Conservation (phyloP, 2,888 invertebrate genomes). For the Synanthedon vespiformis region DNA sequence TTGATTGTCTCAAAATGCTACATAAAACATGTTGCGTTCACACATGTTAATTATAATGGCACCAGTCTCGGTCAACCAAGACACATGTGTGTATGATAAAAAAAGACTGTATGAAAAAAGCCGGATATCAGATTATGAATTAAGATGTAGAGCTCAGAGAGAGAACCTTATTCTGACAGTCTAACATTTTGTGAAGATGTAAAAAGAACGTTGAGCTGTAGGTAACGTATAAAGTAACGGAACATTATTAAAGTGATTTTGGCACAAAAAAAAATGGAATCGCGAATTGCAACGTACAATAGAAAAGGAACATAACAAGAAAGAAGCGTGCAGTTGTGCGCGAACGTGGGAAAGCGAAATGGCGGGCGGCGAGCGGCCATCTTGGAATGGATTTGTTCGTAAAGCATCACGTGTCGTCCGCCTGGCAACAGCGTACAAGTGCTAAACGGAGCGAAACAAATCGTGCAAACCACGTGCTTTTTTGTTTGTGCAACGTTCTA, state of each 20-base stretch:
- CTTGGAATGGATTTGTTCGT: slow-evolving; percentile 51
- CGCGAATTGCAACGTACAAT: slow-evolving; percentile 41
- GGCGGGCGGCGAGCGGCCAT: slow-evolving; percentile 47
- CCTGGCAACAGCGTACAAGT: slow-evolving; percentile 50
- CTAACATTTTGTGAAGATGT: slow-evolving; percentile 11
- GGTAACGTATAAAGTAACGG: background rate
- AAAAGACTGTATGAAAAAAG: too few relatives aligned
- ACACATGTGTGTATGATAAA: too few relatives aligned
- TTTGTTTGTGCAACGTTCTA: slow-evolving; percentile 59
- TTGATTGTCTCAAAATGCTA: too few relatives aligned
- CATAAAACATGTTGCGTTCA: too few relatives aligned
- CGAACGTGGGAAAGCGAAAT: background rate
- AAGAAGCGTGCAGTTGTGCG: slow-evolving; percentile 39
- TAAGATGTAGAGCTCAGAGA: too few relatives aligned
- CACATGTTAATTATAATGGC: too few relatives aligned
- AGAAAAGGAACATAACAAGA: slow-evolving; percentile 39
- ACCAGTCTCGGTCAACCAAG: too few relatives aligned
- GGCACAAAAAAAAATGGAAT: slow-evolving; percentile 31
- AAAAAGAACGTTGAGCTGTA: background rate
- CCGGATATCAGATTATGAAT: too few relatives aligned
- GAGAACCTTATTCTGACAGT: too few relatives aligned
- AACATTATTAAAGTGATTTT: background rate
- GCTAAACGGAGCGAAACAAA: slow-evolving; percentile 61
- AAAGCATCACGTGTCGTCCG: slow-evolving; percentile 64
- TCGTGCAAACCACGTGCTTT: slow-evolving; percentile 57